Percentiles rank a stretch among this genome's conserved stretches.
These are phyloP conservation scores for Epistrophe grossulariae DNA, from an alignment of 2,888 invertebrate genomes.

Conservation along the genomic window DNA sequence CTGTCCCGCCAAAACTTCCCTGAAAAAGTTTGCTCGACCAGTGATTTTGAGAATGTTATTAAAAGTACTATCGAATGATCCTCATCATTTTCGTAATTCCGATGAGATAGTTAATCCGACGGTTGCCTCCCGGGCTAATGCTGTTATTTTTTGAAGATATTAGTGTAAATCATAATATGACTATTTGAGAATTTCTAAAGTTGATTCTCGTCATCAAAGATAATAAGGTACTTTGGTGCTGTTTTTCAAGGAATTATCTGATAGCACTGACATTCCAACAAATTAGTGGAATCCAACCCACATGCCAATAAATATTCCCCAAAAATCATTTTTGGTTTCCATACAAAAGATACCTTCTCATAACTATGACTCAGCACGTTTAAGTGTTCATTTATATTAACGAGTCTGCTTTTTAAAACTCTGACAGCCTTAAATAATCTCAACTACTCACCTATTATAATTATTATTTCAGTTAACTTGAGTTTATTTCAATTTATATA, in stretches of 20 bases:
- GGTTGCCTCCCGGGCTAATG: too few relatives aligned
- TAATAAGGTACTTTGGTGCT: not conserved
- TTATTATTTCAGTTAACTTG: slow-evolving; percentile 20
- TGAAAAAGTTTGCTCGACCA: too few relatives aligned
- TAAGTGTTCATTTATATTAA: slow-evolving; percentile 23
- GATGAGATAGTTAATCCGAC: too few relatives aligned
- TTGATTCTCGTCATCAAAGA: too few relatives aligned
- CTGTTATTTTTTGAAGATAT: too few relatives aligned
- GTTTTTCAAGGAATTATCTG: not conserved
- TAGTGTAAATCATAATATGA: too few relatives aligned
- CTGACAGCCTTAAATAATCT: slow-evolving; percentile 26
- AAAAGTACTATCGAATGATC: too few relatives aligned
- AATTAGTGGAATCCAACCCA: not conserved
- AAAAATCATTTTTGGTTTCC: too few relatives aligned
- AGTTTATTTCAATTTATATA: slow-evolving; percentile 37
- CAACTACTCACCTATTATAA: slow-evolving; percentile 18
- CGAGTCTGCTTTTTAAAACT: not conserved
- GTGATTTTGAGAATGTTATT: too few relatives aligned
- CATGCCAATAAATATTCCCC: not conserved
- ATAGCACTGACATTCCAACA: not conserved
- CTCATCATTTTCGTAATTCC: too few relatives aligned
- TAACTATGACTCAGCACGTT: slow-evolving; percentile 1
- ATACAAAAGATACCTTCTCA: not conserved
- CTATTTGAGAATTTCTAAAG: too few relatives aligned
- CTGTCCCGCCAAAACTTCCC: too few relatives aligned